Percentiles rank a stretch among this genome's conserved stretches.
Evolutionary conservation across 2,888 invertebrate genomes (phyloP).

Genomic region (Polyploca ridens): DNA sequence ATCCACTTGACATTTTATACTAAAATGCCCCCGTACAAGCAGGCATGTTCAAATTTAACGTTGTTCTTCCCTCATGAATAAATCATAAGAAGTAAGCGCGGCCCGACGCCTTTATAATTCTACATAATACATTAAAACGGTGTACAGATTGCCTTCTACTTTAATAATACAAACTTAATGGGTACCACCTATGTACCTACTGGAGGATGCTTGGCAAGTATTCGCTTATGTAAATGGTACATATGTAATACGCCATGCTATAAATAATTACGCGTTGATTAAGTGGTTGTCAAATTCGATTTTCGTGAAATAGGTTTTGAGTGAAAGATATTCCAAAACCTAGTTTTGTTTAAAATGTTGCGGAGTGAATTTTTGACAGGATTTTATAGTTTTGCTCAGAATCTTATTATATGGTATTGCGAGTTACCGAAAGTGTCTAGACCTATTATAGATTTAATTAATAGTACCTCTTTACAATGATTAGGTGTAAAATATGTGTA

Average conservation of each 20-base stretch:
- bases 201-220: constrained; percentile 16
- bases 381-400: no score
- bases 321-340: neutral
- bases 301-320: neutral
- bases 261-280: neutral
- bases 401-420: no score
- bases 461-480: no score
- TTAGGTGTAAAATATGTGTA: no score
- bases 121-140: constrained; percentile 84
- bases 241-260: neutral
- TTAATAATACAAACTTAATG: constrained; percentile 80
- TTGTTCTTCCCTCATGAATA: constrained; percentile 79
- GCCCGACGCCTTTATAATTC: constrained; percentile 81
- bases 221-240: neutral
- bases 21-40: constrained; percentile 65
- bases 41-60: constrained; percentile 80
- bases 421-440: no score
- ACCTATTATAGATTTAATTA: no score
- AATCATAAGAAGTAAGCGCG: constrained; percentile 82
- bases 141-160: constrained; percentile 81
- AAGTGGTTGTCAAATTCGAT: neutral
- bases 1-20: constrained; percentile 70
- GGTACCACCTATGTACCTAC: constrained; percentile 53
- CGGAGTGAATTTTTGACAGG: no score
- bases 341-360: neutral